phyloP scores from a whole-genome alignment of 53 echinoderm and acorn worm genomes.

The Patiria pectinifera region DNA sequence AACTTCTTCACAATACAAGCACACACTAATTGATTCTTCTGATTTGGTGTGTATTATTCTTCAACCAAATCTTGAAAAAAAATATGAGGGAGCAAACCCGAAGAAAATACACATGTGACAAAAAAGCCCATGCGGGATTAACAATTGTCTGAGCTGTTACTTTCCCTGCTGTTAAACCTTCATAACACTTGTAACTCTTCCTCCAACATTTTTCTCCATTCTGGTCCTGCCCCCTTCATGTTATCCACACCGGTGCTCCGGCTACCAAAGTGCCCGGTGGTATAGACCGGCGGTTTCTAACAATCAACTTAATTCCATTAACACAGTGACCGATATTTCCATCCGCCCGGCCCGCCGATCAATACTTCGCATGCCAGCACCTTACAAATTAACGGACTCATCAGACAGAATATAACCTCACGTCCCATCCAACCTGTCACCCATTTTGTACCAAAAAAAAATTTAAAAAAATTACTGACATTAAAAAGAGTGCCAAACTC shows the following conservation, averaged over 20 bases:
- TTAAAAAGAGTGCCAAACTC: slow-evolving; percentile 17
- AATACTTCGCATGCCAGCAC: slow-evolving; percentile 30
- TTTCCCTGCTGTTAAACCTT: no score
- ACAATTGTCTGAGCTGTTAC: no score
- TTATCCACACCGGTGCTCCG: not conserved
- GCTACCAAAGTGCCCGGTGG: not conserved
- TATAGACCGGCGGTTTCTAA: not conserved
- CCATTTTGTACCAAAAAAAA: not conserved
- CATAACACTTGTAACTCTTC: no score
- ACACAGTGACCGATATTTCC: slow-evolving; percentile 47
- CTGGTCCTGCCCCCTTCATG: not conserved
- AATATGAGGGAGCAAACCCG: no score
- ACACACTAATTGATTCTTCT: no score
- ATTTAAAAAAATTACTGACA: not conserved
- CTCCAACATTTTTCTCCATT: not conserved
- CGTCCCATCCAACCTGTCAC: not conserved
- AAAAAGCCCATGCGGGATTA: no score
- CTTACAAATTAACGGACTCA: slow-evolving; percentile 55
- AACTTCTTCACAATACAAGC: no score
- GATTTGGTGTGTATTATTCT: no score
- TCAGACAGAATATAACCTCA: not conserved
- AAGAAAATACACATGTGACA: no score
- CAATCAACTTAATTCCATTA: slow-evolving; percentile 63
- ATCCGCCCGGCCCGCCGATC: slow-evolving; percentile 37
- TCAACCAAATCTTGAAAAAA: no score